Conservation (phyloP, 2,888 invertebrate species). For the Pseudococcus longispinus region DNA sequence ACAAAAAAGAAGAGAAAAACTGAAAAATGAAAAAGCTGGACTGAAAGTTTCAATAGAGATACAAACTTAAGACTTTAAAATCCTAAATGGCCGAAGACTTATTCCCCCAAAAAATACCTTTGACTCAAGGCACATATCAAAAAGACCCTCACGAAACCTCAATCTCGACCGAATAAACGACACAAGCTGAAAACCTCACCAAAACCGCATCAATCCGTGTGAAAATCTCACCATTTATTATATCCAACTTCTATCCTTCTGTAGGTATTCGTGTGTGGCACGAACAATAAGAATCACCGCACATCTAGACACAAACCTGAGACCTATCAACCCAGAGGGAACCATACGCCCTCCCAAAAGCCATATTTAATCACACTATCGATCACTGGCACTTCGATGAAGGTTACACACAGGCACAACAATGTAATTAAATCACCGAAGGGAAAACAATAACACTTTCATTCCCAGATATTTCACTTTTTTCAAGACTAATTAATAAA, state of each 20-base stretch:
- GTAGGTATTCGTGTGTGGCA: neutral
- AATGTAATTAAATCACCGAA: neutral
- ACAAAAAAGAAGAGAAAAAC: too few species aligned
- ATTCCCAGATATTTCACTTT: neutral
- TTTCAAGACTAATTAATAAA: conserved; percentile 1
- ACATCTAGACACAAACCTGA: neutral
- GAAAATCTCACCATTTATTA: neutral
- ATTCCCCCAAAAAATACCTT: too few species aligned
- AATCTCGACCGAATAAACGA: neutral
- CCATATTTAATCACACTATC: neutral
- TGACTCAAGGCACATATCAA: too few species aligned
- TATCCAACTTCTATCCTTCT: neutral
- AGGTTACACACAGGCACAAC: neutral
- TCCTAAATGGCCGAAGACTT: too few species aligned
- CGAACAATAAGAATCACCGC: neutral
- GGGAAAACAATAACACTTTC: conserved; percentile 31
- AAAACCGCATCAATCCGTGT: neutral
- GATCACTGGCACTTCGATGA: neutral
- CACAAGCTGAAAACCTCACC: neutral
- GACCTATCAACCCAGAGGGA: neutral
- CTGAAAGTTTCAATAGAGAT: too few species aligned
- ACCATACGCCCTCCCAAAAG: neutral
- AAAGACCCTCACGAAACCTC: neutral
- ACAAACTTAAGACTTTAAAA: too few species aligned
- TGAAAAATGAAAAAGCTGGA: too few species aligned